Conservation (phyloP, 2,888 invertebrate genomes). For the Drosophila falleni region DNA sequence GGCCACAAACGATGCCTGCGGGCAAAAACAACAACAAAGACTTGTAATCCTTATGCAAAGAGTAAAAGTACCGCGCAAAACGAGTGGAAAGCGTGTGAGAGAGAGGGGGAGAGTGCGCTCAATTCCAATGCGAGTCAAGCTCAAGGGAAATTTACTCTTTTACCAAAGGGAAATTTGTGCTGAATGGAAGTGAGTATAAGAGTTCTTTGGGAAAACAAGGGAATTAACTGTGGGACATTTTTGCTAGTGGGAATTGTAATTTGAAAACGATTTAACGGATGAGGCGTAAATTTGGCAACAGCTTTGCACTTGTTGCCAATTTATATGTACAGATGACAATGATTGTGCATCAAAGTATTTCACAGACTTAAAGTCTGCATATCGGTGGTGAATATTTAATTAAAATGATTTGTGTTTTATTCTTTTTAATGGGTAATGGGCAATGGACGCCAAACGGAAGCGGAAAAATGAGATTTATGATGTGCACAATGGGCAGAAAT, state of each 20-base stretch:
- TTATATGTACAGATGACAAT: not conserved
- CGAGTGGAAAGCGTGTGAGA: slow-evolving; percentile 1
- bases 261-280: slow-evolving; percentile 54
- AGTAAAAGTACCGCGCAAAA: slow-evolving; percentile 50
- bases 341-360: not conserved
- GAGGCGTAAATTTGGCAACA: slow-evolving; percentile 21
- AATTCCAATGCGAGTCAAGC: slow-evolving; percentile 36
- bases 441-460: slow-evolving; percentile 68
- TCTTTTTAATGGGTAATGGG: slow-evolving; percentile 29
- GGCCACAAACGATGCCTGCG: slow-evolving; percentile 58
- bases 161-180: slow-evolving; percentile 31
- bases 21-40: slow-evolving; percentile 13
- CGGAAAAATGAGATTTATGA: slow-evolving; percentile 82
- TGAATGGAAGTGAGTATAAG: slow-evolving; percentile 74
- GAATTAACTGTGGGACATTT: slow-evolving; percentile 29
- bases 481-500: slow-evolving; percentile 58
- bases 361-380: slow-evolving; percentile 14
- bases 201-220: slow-evolving; percentile 34
- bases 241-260: slow-evolving; percentile 27
- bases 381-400: slow-evolving; percentile 56
- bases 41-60: slow-evolving; percentile 30
- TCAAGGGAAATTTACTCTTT: slow-evolving; percentile 63
- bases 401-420: slow-evolving; percentile 42
- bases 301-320: slow-evolving; percentile 69
- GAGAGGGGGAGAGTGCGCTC: not conserved